Conservation (phyloP, 2,113 vertebrate genomes). For the Ceyx melanurus region DNA sequence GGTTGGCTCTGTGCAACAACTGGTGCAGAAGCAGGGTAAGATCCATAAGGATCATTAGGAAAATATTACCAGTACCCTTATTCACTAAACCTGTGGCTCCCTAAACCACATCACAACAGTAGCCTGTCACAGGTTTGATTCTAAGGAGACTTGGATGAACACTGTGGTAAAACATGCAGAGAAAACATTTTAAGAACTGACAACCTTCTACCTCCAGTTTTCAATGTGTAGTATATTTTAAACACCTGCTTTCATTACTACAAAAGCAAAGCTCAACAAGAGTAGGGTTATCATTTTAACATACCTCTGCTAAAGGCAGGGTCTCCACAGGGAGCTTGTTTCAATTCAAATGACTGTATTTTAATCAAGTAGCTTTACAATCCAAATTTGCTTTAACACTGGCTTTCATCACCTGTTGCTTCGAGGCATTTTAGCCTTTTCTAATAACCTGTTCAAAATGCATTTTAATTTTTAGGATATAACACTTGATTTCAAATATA, state of each 20-base stretch:
- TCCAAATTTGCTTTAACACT: neutral
- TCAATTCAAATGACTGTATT: neutral
- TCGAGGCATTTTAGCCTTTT: neutral
- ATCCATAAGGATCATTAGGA: neutral
- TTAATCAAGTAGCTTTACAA: neutral
- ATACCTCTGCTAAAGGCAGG: neutral
- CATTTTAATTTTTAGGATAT: neutral
- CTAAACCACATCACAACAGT: neutral
- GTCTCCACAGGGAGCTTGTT: neutral
- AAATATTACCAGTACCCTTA: neutral
- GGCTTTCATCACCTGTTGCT: neutral
- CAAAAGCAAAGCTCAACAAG: neutral
- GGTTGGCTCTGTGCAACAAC: neutral
- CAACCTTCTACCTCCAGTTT: neutral
- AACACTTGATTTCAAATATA: neutral
- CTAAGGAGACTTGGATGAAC: neutral
- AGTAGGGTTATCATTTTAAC: neutral
- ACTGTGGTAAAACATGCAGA: neutral
- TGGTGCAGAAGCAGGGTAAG: neutral
- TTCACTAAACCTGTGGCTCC: neutral
- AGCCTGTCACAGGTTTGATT: neutral
- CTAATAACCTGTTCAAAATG: neutral
- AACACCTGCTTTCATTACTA: neutral
- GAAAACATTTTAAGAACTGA: neutral
- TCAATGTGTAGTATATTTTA: neutral